Conservation (phyloP, 2,888 invertebrate genomes). For the Lysandra bellargus region DNA sequence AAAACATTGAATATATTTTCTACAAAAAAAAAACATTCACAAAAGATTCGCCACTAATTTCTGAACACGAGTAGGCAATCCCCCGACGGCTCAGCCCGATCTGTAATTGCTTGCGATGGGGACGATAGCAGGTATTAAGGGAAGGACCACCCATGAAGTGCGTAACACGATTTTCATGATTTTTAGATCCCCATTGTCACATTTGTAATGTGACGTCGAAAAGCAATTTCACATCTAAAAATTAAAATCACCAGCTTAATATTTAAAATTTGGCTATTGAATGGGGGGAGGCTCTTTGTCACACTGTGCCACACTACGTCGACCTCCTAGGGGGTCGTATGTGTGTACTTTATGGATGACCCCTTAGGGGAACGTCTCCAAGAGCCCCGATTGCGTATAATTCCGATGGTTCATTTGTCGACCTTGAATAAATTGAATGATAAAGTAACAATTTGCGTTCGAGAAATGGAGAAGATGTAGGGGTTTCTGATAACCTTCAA, state of each 20-base stretch:
- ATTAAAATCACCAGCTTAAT: too few relatives aligned
- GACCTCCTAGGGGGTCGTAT: too few relatives aligned
- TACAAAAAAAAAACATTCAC: background rate
- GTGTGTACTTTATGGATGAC: too few relatives aligned
- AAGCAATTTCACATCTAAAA: too few relatives aligned
- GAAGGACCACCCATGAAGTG: background rate
- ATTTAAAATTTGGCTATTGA: too few relatives aligned
- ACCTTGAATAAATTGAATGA: constrained; percentile 11
- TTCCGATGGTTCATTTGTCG: background rate
- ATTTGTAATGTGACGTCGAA: too few relatives aligned
- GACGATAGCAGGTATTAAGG: constrained; percentile 25
- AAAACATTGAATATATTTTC: background rate
- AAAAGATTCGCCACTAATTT: background rate
- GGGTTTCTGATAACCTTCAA: background rate
- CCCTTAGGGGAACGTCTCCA: background rate
- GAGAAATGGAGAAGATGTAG: background rate
- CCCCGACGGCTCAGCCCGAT: background rate
- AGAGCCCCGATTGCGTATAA: background rate
- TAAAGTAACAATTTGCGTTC: background rate
- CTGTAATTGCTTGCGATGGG: constrained; percentile 27
- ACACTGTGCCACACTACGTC: too few relatives aligned
- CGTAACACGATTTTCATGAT: too few relatives aligned
- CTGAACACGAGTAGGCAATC: constrained; percentile 17
- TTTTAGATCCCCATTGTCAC: too few relatives aligned
- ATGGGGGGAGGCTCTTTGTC: too few relatives aligned